Conservation (phyloP, 2,888 invertebrate species). For the Macrophya annulata region DNA sequence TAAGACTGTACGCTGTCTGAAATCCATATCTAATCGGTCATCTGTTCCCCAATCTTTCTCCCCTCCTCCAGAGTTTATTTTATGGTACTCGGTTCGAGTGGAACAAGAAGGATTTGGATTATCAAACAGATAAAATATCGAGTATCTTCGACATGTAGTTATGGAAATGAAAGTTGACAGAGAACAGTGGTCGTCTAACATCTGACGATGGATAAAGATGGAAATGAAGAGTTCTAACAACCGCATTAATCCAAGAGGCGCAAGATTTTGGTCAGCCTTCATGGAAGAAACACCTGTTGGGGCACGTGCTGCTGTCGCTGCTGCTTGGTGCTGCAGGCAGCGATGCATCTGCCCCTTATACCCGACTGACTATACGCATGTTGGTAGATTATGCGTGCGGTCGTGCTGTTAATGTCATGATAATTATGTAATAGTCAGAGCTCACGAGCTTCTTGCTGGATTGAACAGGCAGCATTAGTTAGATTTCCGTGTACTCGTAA, state of each 20-base stretch:
- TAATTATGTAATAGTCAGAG: slow-evolving; percentile 36
- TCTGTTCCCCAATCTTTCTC: not conserved
- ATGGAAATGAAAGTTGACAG: not conserved
- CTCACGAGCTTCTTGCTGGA: not conserved
- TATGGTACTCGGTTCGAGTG: not conserved
- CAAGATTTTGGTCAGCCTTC: slow-evolving; percentile 43
- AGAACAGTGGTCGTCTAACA: not conserved
- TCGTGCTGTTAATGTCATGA: slow-evolving; percentile 32
- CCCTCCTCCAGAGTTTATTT: not conserved
- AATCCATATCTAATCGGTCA: slow-evolving; percentile 38
- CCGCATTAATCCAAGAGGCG: slow-evolving; percentile 7
- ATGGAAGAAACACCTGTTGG: slow-evolving; percentile 46
- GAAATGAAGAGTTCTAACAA: slow-evolving; percentile 10
- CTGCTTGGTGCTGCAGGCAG: slow-evolving; percentile 36
- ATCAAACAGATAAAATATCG: not conserved
- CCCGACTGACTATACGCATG: not conserved
- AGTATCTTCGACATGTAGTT: not conserved
- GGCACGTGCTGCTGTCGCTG: slow-evolving; percentile 44
- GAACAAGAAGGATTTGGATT: not conserved
- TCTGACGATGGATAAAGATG: not conserved
- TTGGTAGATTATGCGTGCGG: slow-evolving; percentile 35
- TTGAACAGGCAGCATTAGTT: not conserved
- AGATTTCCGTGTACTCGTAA: not conserved
- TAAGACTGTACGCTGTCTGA: not conserved
- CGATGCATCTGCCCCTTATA: slow-evolving; percentile 33